A percentile compares a stretch with the other conserved stretches of the same genome.
Conservation (phyloP, 2,113 vertebrate species). For the Channa argus region DNA sequence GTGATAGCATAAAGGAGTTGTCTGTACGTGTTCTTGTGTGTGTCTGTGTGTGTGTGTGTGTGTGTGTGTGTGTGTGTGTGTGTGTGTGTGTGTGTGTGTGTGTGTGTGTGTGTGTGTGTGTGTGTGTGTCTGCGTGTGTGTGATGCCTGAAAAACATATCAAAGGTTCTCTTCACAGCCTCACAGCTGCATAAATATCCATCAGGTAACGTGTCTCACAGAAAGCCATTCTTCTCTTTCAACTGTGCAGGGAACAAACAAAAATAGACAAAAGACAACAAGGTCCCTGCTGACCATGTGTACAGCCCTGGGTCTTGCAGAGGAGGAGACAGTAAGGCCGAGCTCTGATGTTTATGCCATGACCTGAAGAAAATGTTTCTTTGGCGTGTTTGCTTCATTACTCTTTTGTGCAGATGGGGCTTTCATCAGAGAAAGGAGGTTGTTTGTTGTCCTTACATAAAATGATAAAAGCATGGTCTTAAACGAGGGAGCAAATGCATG, state of each 20-base stretch:
- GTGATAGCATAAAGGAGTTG: slow-evolving; percentile 28
- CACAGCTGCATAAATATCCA: slow-evolving; percentile 85
- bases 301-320: slow-evolving; percentile 45
- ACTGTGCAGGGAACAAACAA: slow-evolving; percentile 75
- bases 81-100: slow-evolving; percentile 23
- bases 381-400: slow-evolving; percentile 50
- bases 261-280: slow-evolving; percentile 78
- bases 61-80: slow-evolving; percentile 11
- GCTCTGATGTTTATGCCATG: slow-evolving; percentile 50
- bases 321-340: slow-evolving; percentile 40
- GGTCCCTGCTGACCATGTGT: slow-evolving; percentile 64
- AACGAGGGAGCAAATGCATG: slow-evolving; percentile 1
- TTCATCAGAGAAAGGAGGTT: slow-evolving; percentile 50
- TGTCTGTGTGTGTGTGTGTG: not conserved
- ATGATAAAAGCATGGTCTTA: slow-evolving; percentile 39
- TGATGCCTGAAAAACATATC: slow-evolving; percentile 61
- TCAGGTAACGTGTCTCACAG: slow-evolving; percentile 78
- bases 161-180: slow-evolving; percentile 73
- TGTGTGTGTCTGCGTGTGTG: slow-evolving; percentile 25
- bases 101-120: slow-evolving; percentile 21
- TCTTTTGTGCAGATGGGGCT: slow-evolving; percentile 57
- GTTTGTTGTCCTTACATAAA: slow-evolving; percentile 54
- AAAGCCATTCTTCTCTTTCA: slow-evolving; percentile 75
- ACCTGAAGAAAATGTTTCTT: slow-evolving; percentile 67
- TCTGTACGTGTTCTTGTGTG: slow-evolving; percentile 12